These are phyloP conservation scores for Campoplex nolae DNA, from an alignment of 2,888 invertebrate species.

Conservation along the genomic window DNA sequence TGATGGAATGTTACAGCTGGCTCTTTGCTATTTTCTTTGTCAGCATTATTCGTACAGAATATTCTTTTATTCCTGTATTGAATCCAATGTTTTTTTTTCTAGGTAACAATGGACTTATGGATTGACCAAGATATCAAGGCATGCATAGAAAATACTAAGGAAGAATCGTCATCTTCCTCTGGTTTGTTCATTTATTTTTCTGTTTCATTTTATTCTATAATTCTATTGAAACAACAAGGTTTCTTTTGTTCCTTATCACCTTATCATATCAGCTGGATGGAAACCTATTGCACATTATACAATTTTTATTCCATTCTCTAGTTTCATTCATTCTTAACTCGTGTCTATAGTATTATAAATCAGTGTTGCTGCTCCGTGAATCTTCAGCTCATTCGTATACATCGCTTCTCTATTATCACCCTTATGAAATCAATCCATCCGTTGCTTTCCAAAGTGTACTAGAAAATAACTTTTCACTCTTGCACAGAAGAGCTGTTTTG, in stretches of 20 bases:
- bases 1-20: neutral
- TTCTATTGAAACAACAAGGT: neutral
- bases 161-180: neutral
- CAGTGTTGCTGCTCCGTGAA: too few species aligned
- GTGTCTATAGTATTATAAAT: too few species aligned
- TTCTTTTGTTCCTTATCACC: too few species aligned
- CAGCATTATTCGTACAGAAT: neutral
- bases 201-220: neutral
- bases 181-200: constrained; percentile 34
- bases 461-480: neutral
- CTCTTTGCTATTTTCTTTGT: neutral
- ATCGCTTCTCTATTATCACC: neutral
- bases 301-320: too few species aligned
- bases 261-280: too few species aligned
- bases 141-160: constrained; percentile 19
- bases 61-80: neutral
- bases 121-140: constrained; percentile 14
- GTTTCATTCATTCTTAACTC: too few species aligned
- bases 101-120: constrained; percentile 57
- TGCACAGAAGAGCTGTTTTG: neutral
- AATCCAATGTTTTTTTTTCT: neutral
- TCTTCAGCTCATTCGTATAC: too few species aligned
- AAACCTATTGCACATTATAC: too few species aligned
- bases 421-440: neutral
- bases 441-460: neutral